Conservation (phyloP, 1,140 invertebrate species). For the Sycobia sp. region DNA sequence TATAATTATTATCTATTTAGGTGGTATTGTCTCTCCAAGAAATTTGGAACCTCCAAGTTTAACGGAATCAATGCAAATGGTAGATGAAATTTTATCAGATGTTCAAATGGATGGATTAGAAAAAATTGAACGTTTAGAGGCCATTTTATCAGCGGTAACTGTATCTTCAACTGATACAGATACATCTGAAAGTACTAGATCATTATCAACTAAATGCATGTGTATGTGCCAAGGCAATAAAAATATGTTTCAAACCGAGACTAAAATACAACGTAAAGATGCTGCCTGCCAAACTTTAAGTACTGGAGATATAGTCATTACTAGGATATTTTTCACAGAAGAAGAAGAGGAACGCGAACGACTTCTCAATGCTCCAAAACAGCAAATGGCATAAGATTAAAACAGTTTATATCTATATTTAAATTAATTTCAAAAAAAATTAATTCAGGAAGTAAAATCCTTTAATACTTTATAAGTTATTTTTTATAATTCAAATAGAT, state of each 20-base stretch:
- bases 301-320: constrained; percentile 92
- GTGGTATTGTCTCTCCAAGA: constrained; percentile 70
- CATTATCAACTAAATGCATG: constrained; percentile 57
- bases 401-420: background rate
- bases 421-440: background rate
- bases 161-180: constrained; percentile 61
- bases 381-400: constrained; percentile 33
- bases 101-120: constrained; percentile 82
- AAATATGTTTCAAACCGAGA: constrained; percentile 36
- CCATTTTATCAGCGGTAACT: constrained; percentile 79
- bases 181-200: constrained; percentile 42
- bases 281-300: constrained; percentile 82
- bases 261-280: constrained; percentile 46
- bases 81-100: constrained; percentile 85
- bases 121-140: constrained; percentile 84
- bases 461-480: background rate
- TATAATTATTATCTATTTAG: constrained; percentile 37
- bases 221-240: constrained; percentile 58
- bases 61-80: constrained; percentile 89
- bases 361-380: constrained; percentile 55
- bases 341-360: constrained; percentile 57
- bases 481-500: too few relatives aligned
- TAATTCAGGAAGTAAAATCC: constrained; percentile 3
- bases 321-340: constrained; percentile 84
- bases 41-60: constrained; percentile 83